A percentile compares a stretch with the other conserved stretches of the same genome.
phyloP scores from a whole-genome alignment of 2,888 invertebrate genomes.

The Lithophane leautieri region DNA sequence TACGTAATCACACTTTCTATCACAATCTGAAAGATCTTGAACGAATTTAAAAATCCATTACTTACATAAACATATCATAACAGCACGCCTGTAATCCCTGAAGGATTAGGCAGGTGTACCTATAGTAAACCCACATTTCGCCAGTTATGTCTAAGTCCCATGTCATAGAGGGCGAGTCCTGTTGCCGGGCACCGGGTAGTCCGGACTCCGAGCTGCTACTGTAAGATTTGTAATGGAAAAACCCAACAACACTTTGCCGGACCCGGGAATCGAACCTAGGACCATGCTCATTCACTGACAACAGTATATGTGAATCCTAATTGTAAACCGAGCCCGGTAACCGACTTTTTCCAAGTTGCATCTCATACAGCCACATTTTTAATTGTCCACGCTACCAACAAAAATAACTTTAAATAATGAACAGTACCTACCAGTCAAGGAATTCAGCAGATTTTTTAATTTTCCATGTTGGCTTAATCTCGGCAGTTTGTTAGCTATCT shows the following conservation, averaged over 20 bases:
- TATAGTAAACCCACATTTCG: not conserved
- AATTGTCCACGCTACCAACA: slow-evolving; percentile 33
- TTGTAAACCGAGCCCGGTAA: not conserved
- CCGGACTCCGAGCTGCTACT: not conserved
- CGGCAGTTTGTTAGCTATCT: slow-evolving; percentile 9
- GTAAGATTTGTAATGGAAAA: not conserved
- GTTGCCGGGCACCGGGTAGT: too few relatives aligned
- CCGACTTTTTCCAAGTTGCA: not conserved
- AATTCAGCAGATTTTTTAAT: slow-evolving; percentile 59
- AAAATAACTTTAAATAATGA: slow-evolving; percentile 35
- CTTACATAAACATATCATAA: not conserved
- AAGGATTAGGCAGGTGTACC: not conserved
- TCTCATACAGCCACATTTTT: slow-evolving; percentile 11
- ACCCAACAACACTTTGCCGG: not conserved
- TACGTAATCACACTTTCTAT: too few relatives aligned
- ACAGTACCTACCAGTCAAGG: slow-evolving; percentile 34
- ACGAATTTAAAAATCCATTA: too few relatives aligned
- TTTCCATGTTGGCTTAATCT: slow-evolving; percentile 49
- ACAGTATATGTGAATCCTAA: not conserved
- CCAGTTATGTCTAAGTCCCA: not conserved
- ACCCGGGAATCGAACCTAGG: not conserved
- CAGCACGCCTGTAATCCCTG: not conserved
- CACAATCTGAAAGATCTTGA: too few relatives aligned
- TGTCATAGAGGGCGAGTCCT: not conserved
- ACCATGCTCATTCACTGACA: not conserved